Conservation (phyloP, 2,888 invertebrate species). For the Xylota segnis region DNA sequence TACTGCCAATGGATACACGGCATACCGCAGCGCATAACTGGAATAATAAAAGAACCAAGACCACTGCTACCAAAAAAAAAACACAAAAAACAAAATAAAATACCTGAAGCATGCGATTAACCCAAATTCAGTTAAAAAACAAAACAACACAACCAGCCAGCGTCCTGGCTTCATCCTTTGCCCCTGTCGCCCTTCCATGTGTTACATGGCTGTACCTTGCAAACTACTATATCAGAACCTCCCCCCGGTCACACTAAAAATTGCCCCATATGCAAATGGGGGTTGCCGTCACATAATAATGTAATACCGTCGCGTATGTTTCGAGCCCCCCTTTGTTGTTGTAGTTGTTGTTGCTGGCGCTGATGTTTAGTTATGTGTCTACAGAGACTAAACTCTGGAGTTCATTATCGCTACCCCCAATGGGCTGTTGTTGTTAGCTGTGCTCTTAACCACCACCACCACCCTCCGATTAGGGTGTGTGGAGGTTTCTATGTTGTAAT, state of each 20-base stretch:
- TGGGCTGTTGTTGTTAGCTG: conserved; percentile 48
- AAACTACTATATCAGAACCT: conserved; percentile 27
- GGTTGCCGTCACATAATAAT: conserved; percentile 54
- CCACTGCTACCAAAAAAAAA: conserved; percentile 15
- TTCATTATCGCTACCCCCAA: conserved; percentile 65
- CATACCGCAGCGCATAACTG: conserved; percentile 39
- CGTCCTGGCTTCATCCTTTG: not conserved
- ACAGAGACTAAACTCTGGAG: conserved; percentile 51
- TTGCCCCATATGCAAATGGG: conserved; percentile 62
- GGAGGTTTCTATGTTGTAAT: conserved; percentile 19
- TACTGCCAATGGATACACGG: conserved; percentile 37
- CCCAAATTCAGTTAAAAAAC: conserved; percentile 56
- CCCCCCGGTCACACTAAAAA: conserved; percentile 26
- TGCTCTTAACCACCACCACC: conserved; percentile 24
- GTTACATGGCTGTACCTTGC: conserved; percentile 8
- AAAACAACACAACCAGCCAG: conserved; percentile 36
- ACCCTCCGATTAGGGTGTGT: conserved; percentile 23
- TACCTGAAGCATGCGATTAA: conserved; percentile 63
- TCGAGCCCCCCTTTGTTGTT: conserved; percentile 24
- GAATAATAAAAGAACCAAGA: conserved; percentile 49
- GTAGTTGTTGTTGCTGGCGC: conserved; percentile 23
- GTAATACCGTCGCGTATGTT: conserved; percentile 54
- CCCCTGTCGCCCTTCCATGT: not conserved
- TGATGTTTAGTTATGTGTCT: conserved; percentile 62
- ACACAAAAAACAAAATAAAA: conserved; percentile 22